These are phyloP conservation scores for Saccostrea glomerata DNA, from an alignment of 1,140 invertebrate genomes.

Conservation along the genomic window DNA sequence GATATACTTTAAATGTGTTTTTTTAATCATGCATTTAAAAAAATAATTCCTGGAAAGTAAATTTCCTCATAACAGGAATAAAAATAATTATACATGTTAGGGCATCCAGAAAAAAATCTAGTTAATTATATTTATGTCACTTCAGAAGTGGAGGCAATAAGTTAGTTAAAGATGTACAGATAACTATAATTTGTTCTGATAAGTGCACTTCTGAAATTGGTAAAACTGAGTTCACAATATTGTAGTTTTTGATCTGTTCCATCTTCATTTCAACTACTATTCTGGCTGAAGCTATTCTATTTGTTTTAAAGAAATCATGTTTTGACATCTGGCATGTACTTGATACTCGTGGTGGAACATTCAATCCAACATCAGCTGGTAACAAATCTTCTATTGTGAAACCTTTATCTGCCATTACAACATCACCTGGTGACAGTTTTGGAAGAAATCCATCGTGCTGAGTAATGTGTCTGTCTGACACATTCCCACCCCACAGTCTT, in stretches of 20 bases:
- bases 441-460: slow-evolving; percentile 23
- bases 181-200: slow-evolving; percentile 42
- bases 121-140: background rate
- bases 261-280: slow-evolving; percentile 29
- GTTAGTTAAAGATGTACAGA: slow-evolving; percentile 43
- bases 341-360: slow-evolving; percentile 37
- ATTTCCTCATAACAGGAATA: too few species aligned
- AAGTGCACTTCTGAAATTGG: slow-evolving; percentile 1
- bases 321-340: slow-evolving; percentile 29
- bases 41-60: too few species aligned
- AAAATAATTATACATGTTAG: too few species aligned
- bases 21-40: too few species aligned
- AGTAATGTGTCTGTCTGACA: slow-evolving; percentile 30
- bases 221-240: background rate
- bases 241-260: background rate
- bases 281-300: background rate
- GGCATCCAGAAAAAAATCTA: too few species aligned
- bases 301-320: slow-evolving; percentile 10
- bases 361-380: slow-evolving; percentile 31
- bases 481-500: slow-evolving; percentile 33
- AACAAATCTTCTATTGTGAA: slow-evolving; percentile 49
- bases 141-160: slow-evolving; percentile 42
- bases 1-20: too few species aligned
- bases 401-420: slow-evolving; percentile 52
- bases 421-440: slow-evolving; percentile 27